Evolutionary conservation across 2,113 vertebrate genomes (phyloP), one percentile per base, ranked within the genome.

Genomic region (Seriola rivoliana): DNA sequence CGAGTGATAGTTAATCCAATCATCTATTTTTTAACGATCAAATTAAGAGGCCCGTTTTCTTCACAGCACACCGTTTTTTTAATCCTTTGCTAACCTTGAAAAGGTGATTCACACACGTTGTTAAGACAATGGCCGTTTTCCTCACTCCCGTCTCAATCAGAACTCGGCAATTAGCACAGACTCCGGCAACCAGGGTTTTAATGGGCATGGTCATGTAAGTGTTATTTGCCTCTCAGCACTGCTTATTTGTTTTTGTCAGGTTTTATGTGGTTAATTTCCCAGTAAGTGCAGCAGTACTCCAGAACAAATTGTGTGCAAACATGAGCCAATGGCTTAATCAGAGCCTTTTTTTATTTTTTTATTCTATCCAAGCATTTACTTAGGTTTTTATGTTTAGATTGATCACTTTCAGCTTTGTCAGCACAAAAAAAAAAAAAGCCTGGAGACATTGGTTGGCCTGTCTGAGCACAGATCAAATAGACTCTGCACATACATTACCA

Each of bases 401-500:
- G 4, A 65, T 59, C 23, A 10, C 16, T 69, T 34, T 72, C n/a
- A 36, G 36, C 5, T 66, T 58, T 57, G 55, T 36, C 16, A 69
- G 8, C 36, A 66, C 9, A 42, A 17, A 66, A 71, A 21, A 32
- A 21, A 32, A 25, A 29, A 42, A 63, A 25, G 52, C 66, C 23
- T 57, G n/a, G 59, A 65, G 59, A 75, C 8, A 16, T 67, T 8
- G 1, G 23, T 40, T n/a, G 8, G 36, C 54, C 8, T 72, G 67
- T 69, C 38, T 46, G 34, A 66, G 29, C 32, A 23, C 44, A 55
- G 25, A 38, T 67, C 75, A 69, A 59, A 88, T 78, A 80, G 69
- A 79, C 64, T 73, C n/a, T 50, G 36, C 54, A 70, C 23, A 54
- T 78, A 48, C 59, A 85, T 78, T 73, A 76, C 34, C 44, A 71